phyloP scores from a whole-genome alignment of 2,888 invertebrate genomes.

The Candidula unifasciata region DNA sequence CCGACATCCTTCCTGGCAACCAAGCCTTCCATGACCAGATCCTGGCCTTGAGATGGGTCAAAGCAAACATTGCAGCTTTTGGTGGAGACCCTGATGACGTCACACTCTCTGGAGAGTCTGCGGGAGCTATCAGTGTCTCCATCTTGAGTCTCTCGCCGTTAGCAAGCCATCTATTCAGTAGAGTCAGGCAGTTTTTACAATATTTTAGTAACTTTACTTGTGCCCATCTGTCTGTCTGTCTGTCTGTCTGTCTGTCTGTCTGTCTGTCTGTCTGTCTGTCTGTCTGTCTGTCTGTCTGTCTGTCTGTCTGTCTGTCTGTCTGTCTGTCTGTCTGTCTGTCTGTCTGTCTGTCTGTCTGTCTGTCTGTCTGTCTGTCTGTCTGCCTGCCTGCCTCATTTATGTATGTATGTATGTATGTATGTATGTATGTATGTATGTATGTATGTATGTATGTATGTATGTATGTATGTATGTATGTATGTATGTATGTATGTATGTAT shows the following conservation, averaged over 20 bases:
- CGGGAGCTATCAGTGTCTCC: constrained; percentile 32
- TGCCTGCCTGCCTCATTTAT: no score
- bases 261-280: no score
- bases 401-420: no score
- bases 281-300: no score
- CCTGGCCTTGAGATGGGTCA: constrained; percentile 27
- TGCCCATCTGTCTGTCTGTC: no score
- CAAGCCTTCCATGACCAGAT: constrained; percentile 36
- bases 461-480: constrained; percentile 6
- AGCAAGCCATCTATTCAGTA: constrained; percentile 20
- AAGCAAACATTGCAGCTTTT: constrained; percentile 25
- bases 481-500: neutral
- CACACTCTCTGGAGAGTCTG: constrained; percentile 33
- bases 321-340: no score
- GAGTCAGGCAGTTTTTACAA: constrained; percentile 10
- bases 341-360: no score
- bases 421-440: no score
- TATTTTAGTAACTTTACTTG: no score
- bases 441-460: neutral
- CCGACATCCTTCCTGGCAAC: constrained; percentile 13
- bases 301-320: no score
- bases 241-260: no score
- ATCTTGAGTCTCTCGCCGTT: constrained; percentile 23
- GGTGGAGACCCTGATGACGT: constrained; percentile 36
- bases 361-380: no score